Percentiles rank a stretch among this genome's conserved stretches.
Evolutionary conservation across 2,113 vertebrate species (phyloP).

Genomic region (Eudyptes chrysolophus): DNA sequence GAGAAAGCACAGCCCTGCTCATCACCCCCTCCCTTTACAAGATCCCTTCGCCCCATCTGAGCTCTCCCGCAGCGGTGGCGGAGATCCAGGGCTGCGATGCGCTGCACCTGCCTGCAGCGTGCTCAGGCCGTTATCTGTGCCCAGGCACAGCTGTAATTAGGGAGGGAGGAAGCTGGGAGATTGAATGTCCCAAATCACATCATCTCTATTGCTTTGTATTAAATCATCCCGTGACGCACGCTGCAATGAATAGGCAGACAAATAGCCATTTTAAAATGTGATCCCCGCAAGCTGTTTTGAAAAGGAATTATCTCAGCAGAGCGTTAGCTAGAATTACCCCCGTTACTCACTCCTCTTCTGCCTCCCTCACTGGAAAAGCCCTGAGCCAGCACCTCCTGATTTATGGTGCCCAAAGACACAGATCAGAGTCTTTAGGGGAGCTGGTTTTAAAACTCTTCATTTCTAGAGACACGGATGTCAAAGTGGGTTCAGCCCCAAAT

Average conservation of each 20-base stretch:
- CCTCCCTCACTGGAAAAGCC: neutral
- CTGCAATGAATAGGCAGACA: conserved; percentile 43
- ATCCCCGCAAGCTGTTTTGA: neutral
- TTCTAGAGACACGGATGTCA: neutral
- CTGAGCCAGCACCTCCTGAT: neutral
- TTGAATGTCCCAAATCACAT: conserved; percentile 51
- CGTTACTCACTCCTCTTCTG: neutral
- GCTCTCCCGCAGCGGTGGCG: neutral
- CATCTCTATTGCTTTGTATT: conserved; percentile 30
- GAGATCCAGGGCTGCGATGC: conserved; percentile 22
- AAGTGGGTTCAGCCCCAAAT: neutral
- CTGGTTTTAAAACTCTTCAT: neutral
- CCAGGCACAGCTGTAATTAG: conserved; percentile 49
- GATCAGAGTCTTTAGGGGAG: neutral
- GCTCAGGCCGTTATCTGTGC: neutral
- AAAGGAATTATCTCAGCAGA: neutral
- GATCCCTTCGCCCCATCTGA: neutral
- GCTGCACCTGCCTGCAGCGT: conserved; percentile 65
- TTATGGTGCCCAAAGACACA: neutral
- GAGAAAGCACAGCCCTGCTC: neutral
- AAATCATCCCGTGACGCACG: conserved; percentile 14
- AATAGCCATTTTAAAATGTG: neutral
- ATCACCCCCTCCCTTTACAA: neutral
- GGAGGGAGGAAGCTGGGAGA: neutral
- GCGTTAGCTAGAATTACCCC: neutral